Evolutionary conservation across 2,113 vertebrate species (phyloP).

Genomic region (Kryptolebias marmoratus): DNA sequence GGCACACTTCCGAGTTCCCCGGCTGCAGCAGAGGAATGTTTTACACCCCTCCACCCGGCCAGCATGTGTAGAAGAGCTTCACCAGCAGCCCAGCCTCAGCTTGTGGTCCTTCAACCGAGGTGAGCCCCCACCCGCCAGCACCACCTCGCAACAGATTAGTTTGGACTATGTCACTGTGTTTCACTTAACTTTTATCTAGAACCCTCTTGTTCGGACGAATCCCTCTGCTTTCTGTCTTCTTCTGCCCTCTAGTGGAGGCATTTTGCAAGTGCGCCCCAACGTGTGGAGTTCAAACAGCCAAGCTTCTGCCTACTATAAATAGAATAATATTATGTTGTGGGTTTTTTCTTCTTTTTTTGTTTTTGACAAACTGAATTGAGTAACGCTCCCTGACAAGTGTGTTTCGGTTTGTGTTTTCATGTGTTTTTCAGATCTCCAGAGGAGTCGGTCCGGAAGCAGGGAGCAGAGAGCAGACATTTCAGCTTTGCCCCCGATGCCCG

Average conservation of each 20-base stretch:
- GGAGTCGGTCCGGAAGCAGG: conserved; percentile 76
- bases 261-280: not conserved
- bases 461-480: conserved; percentile 83
- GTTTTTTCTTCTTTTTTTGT: not conserved
- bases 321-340: no score
- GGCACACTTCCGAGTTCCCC: conserved; percentile 86
- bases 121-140: conserved; percentile 53
- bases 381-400: not conserved
- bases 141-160: not conserved
- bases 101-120: conserved; percentile 87
- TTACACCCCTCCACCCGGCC: conserved; percentile 89
- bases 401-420: not conserved
- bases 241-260: conserved; percentile 64
- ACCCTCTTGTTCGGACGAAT: no score
- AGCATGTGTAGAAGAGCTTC: conserved; percentile 90
- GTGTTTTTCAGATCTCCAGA: conserved; percentile 75
- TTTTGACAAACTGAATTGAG: no score
- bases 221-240: conserved; percentile 6
- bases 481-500: conserved; percentile 85
- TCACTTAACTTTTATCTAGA: no score
- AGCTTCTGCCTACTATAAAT: no score
- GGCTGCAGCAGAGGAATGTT: conserved; percentile 92
- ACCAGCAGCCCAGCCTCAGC: conserved; percentile 87
- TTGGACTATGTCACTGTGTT: no score
- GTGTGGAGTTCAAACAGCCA: not conserved